Evolutionary conservation across 2,113 vertebrate species (phyloP).

Genomic region (Orientallactaga bullata): DNA sequence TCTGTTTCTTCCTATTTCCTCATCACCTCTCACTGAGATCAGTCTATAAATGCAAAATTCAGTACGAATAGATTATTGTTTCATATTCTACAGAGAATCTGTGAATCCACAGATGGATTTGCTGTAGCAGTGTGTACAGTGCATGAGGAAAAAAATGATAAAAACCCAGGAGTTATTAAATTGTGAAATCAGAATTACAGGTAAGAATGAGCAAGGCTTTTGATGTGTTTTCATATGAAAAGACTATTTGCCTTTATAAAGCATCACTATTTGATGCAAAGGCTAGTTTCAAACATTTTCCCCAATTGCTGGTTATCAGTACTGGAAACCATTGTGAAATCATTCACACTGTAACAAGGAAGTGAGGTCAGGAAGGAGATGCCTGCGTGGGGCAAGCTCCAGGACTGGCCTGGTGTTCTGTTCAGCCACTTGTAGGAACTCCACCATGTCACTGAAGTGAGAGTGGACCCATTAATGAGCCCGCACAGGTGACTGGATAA

Average conservation of each 20-base stretch:
- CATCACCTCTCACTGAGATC: not conserved
- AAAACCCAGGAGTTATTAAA: not conserved
- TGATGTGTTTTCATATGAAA: not conserved
- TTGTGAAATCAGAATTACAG: not conserved
- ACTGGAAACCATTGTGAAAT: slow-evolving; percentile 7
- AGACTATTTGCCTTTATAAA: not conserved
- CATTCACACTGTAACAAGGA: slow-evolving; percentile 65
- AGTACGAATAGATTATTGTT: not conserved
- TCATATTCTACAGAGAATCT: not conserved
- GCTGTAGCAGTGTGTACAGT: not conserved
- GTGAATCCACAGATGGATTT: not conserved
- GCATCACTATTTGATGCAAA: slow-evolving; percentile 51
- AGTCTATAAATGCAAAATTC: not conserved
- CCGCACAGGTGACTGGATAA: not conserved
- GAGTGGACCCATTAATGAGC: slow-evolving; percentile 28
- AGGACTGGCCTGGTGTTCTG: slow-evolving; percentile 62
- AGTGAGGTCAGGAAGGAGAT: slow-evolving; percentile 56
- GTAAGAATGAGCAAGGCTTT: not conserved
- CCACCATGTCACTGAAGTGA: not conserved
- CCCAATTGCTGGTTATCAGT: slow-evolving; percentile 35
- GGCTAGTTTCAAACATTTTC: slow-evolving; percentile 36
- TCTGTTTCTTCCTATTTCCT: not conserved
- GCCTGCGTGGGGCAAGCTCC: slow-evolving; percentile 35
- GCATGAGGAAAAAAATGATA: not conserved
- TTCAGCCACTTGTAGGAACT: slow-evolving; percentile 74